Percentiles rank a stretch among this genome's conserved stretches.
Conservation (phyloP, 1,140 invertebrate genomes). For the Pseudomyrmex cubaensis region DNA sequence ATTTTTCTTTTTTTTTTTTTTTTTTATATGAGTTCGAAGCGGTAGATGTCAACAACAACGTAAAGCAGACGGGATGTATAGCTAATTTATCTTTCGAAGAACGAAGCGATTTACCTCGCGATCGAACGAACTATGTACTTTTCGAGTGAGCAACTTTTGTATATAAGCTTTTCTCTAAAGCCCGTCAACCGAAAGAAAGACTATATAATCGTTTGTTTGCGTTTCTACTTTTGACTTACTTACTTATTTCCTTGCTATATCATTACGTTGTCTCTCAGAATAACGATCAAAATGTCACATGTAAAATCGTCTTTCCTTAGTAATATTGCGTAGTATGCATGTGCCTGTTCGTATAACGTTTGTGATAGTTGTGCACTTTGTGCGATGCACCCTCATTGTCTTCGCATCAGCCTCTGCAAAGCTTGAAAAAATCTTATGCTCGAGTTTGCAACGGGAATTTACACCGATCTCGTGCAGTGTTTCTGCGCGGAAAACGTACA, state of each 20-base stretch:
- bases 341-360: constrained; percentile 21
- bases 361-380: not conserved
- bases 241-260: constrained; percentile 13
- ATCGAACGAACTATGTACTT: constrained; percentile 12
- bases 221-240: constrained; percentile 10
- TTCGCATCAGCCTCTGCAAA: constrained; percentile 1
- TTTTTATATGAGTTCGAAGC: too few species aligned
- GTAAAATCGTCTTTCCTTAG: not conserved
- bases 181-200: not conserved
- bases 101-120: not conserved
- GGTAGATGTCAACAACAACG: not conserved
- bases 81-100: not conserved
- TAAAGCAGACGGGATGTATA: not conserved
- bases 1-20: not conserved
- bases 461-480: constrained; percentile 15
- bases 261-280: not conserved
- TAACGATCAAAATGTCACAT: constrained; percentile 12
- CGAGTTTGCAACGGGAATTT: constrained; percentile 22
- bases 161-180: constrained; percentile 30
- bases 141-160: not conserved
- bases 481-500: not conserved
- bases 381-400: constrained; percentile 15
- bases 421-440: constrained; percentile 1
- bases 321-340: constrained; percentile 46
- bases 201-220: constrained; percentile 13